Evolutionary conservation across 2,797 vertebrate species (phyloP).

Genomic region (Coendou prehensilis): DNA sequence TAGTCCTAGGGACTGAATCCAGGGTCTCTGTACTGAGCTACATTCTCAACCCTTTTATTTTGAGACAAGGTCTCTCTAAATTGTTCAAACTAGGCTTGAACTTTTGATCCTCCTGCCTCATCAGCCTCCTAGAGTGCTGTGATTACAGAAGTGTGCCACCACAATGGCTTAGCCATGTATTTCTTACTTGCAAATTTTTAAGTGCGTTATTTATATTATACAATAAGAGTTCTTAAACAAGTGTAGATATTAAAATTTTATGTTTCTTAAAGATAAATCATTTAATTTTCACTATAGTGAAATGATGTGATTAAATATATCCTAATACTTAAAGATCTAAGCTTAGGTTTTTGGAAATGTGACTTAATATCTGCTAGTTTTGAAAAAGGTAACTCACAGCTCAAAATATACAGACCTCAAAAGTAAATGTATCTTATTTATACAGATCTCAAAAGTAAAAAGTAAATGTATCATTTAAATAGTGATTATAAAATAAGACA

Average conservation of each 20-base stretch:
- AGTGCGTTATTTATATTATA: slow-evolving; percentile 30
- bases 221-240: slow-evolving; percentile 46
- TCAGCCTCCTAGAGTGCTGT: background rate
- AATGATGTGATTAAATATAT: slow-evolving; percentile 46
- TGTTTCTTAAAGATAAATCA: slow-evolving; percentile 53
- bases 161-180: background rate
- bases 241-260: slow-evolving; percentile 42
- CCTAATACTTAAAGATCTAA: slow-evolving; percentile 59
- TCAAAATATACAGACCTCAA: background rate
- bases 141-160: background rate
- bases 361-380: slow-evolving; percentile 17
- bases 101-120: background rate
- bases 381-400: slow-evolving; percentile 22
- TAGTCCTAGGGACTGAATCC: too few relatives aligned
- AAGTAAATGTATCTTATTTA: background rate
- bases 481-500: slow-evolving; percentile 42
- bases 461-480: background rate
- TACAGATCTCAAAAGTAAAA: slow-evolving; percentile 15
- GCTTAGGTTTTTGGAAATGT: slow-evolving; percentile 50
- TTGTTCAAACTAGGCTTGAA: background rate
- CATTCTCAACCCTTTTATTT: background rate
- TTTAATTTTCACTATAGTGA: slow-evolving; percentile 39
- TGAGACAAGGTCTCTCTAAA: background rate
- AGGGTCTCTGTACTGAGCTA: background rate
- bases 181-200: slow-evolving; percentile 61